phyloP scores from a whole-genome alignment of 2,113 vertebrate species.

The Syngnathus scovelli region DNA sequence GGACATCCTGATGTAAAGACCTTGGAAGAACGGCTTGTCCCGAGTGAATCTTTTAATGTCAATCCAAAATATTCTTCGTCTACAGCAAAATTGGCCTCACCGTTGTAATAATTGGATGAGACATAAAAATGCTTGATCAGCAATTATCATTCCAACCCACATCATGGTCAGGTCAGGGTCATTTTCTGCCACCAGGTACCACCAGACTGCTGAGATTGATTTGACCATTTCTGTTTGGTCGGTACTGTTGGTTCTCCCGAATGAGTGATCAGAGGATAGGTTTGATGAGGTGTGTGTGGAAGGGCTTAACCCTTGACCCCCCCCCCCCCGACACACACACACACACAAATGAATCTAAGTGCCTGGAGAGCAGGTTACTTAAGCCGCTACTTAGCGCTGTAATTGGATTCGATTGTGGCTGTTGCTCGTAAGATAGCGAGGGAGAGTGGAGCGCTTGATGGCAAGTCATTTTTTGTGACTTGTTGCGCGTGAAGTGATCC shows the following conservation, averaged over 20 bases:
- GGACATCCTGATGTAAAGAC: too few species aligned
- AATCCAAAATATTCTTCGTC: too few species aligned
- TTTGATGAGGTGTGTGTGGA: constrained; percentile 3
- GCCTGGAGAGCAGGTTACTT: constrained; percentile 43
- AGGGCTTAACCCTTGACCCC: constrained; percentile 37
- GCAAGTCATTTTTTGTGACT: neutral
- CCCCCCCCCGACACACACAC: neutral
- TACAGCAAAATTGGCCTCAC: neutral
- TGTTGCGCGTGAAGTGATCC: neutral
- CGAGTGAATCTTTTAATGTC: too few species aligned
- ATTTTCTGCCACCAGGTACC: neutral
- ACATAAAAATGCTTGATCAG: neutral
- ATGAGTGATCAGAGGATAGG: constrained; percentile 15
- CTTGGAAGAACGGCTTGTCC: too few species aligned
- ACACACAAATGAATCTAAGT: constrained; percentile 38
- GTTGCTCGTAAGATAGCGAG: constrained; percentile 14
- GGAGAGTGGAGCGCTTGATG: neutral
- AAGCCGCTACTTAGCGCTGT: constrained; percentile 54
- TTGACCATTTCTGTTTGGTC: neutral
- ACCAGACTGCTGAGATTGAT: neutral
- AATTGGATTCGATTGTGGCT: constrained; percentile 59
- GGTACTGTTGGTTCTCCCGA: constrained; percentile 4
- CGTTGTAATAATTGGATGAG: neutral
- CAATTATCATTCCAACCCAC: neutral
- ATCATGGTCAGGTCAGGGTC: neutral